These are phyloP conservation scores for Pitta sordida DNA, from an alignment of 2,113 vertebrate genomes.

Conservation along the genomic window DNA sequence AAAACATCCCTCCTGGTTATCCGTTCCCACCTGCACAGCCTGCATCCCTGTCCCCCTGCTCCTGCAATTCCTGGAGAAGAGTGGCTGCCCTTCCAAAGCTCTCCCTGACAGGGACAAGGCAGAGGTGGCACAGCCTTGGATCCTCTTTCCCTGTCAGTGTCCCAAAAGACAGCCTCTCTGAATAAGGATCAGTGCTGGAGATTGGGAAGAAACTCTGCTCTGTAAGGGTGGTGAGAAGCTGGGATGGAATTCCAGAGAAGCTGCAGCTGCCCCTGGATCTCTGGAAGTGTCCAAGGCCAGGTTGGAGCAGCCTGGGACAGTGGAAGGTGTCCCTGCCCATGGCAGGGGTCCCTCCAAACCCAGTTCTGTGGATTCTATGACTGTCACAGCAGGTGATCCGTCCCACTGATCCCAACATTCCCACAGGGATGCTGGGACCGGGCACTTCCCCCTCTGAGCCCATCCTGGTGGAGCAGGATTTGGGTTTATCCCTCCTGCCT, in stretches of 20 bases:
- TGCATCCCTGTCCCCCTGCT: not conserved
- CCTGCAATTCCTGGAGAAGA: not conserved
- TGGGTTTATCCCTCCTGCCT: not conserved
- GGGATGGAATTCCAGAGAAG: not conserved
- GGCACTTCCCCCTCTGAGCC: too few relatives aligned
- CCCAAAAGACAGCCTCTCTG: not conserved
- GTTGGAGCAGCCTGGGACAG: not conserved
- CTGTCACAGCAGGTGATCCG: rapidly evolving
- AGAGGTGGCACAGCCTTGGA: not conserved
- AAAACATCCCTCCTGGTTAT: not conserved
- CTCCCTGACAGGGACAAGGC: not conserved
- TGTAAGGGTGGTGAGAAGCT: not conserved
- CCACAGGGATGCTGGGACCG: not conserved
- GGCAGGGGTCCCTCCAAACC: not conserved
- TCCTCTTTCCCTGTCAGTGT: not conserved
- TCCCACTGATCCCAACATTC: not conserved
- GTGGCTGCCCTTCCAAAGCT: not conserved
- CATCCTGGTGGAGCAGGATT: rapidly evolving
- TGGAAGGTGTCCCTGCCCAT: not conserved
- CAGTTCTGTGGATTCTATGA: not conserved
- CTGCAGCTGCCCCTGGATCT: not conserved
- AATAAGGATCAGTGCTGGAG: not conserved
- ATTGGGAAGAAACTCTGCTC: not conserved
- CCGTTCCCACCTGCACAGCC: not conserved
- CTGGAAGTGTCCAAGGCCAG: not conserved